These are phyloP conservation scores for Forficula auricularia DNA, from an alignment of 1,140 invertebrate species.

Conservation along the genomic window DNA sequence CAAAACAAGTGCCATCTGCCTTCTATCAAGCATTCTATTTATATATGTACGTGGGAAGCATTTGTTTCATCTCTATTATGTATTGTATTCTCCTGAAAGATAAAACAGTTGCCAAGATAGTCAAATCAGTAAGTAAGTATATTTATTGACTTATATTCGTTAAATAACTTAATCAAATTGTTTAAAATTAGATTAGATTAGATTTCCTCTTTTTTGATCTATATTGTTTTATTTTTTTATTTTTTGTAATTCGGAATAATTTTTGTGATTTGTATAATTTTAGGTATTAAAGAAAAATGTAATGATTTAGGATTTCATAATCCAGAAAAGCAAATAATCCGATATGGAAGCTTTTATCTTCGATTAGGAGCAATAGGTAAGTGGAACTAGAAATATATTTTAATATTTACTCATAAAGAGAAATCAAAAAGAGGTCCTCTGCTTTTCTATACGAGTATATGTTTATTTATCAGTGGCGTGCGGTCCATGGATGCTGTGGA, in stretches of 20 bases:
- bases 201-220: too few relatives aligned
- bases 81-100: constrained; percentile 52
- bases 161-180: too few relatives aligned
- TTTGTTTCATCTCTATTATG: constrained; percentile 64
- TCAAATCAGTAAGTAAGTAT: constrained; percentile 28
- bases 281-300: constrained; percentile 19
- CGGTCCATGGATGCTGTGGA: too few relatives aligned
- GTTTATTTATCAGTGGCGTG: too few relatives aligned
- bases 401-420: too few relatives aligned
- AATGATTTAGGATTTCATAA: constrained; percentile 4
- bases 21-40: constrained; percentile 64
- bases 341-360: constrained; percentile 61
- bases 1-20: constrained; percentile 38
- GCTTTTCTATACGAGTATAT: too few relatives aligned
- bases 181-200: too few relatives aligned
- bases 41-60: constrained; percentile 59
- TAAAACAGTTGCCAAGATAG: constrained; percentile 30
- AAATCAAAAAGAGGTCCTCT: too few relatives aligned
- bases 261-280: too few relatives aligned
- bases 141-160: constrained; percentile 3
- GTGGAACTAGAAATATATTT: not conserved
- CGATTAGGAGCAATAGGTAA: constrained; percentile 58
- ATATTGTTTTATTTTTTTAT: too few relatives aligned
- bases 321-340: constrained; percentile 21
- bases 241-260: too few relatives aligned